These are phyloP conservation scores for Lordiphosa mommai DNA, from an alignment of 1,140 invertebrate genomes.

Conservation along the genomic window DNA sequence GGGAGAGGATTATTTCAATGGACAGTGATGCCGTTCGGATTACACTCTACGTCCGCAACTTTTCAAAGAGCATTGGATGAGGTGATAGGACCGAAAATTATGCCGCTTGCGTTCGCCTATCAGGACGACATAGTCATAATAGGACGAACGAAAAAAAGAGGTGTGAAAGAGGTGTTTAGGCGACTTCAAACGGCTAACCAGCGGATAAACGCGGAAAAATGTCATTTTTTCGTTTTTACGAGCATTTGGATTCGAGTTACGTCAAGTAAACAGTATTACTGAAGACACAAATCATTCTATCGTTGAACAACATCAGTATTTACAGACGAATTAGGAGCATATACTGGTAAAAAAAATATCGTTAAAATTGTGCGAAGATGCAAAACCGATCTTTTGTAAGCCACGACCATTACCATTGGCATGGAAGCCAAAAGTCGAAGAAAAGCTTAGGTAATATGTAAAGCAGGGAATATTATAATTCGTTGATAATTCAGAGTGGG, in stretches of 20 bases:
- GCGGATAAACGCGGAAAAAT: no score
- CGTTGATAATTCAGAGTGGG: no score
- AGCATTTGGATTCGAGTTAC: no score
- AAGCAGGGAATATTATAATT: background rate
- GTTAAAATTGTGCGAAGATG: no score
- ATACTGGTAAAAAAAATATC: background rate
- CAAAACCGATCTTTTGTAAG: background rate
- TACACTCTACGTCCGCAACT: background rate
- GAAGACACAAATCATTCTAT: background rate
- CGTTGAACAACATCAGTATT: background rate
- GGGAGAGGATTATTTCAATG: background rate
- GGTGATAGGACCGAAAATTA: background rate
- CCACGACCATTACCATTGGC: background rate
- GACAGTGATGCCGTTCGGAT: background rate
- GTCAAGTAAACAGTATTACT: no score
- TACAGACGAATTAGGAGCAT: background rate
- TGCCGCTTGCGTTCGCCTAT: no score
- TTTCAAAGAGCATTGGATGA: background rate
- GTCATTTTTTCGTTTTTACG: no score
- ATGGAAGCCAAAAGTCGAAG: background rate
- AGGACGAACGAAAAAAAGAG: no score
- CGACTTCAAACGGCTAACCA: no score
- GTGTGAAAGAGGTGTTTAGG: no score
- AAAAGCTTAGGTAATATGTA: background rate
- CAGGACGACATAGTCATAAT: no score